Evolutionary conservation across 2,113 vertebrate species (phyloP).

Genomic region (Lepus europaeus): DNA sequence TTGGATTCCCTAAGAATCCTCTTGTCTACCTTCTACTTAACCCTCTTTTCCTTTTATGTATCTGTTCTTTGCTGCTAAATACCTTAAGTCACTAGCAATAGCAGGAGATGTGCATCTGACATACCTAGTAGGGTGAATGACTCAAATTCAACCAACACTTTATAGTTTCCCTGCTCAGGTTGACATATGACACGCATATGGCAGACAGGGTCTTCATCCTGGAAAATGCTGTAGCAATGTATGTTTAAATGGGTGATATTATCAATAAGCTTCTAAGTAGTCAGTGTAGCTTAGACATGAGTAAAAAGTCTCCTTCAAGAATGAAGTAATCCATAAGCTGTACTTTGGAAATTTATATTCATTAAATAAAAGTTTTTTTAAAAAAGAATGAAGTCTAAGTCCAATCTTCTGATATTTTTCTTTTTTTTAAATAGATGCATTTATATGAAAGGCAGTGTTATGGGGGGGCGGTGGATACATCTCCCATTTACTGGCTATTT

Average conservation of each 20-base stretch:
- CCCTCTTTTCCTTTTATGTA: not conserved
- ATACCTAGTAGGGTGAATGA: not conserved
- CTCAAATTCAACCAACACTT: not conserved
- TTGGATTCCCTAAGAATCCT: not conserved
- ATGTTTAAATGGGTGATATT: not conserved
- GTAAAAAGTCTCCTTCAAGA: not conserved
- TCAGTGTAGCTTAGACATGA: not conserved
- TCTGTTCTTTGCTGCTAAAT: not conserved
- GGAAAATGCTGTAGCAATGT: not conserved
- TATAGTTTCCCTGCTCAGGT: not conserved
- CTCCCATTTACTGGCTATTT: no score
- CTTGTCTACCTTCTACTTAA: not conserved
- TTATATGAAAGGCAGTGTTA: no score
- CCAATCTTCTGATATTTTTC: not conserved
- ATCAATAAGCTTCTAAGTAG: not conserved
- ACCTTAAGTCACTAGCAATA: not conserved
- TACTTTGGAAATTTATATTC: no score
- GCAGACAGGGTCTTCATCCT: not conserved
- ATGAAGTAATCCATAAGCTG: not conserved
- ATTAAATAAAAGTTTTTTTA: no score
- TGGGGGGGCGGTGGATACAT: no score
- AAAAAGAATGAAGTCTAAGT: not conserved
- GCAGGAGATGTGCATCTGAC: not conserved
- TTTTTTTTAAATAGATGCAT: not conserved
- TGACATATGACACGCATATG: not conserved